Evolutionary conservation across 2,113 vertebrate genomes (phyloP), one percentile per base, ranked within the genome.

Genomic region (Morone saxatilis): DNA sequence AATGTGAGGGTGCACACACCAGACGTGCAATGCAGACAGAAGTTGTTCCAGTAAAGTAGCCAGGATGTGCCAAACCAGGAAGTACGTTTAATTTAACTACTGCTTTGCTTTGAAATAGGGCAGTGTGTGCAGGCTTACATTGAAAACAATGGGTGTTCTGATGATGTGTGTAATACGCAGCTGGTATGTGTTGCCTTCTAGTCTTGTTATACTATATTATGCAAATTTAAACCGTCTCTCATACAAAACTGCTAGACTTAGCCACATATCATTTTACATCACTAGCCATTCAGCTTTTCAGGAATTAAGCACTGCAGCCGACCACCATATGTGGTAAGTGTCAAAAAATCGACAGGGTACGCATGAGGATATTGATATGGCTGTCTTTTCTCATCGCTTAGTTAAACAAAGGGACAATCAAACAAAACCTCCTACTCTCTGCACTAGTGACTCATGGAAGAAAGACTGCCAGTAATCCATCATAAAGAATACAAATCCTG

Each of bases 381-480:
- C 51, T 11, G 7, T 9, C 40, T 40, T 73, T 38, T 76, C 4
- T 71, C 31, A 71, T 69, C 53, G 16, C 25, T 83, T 19, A 16
- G 43, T n/a, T 65, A 25, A 82, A 79, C 50, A 86, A 81, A 84
- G 54, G 43, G 38, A 22, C 62, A 43, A 65, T 76, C 62, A 66
- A 70, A 75, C 50, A 54, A 65, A 78, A 56, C 53, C 63, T 70
- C 43, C 56, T 6, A 13, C 60, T 59, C 31, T 40, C 53, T 71
- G 53, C 54, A 36, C 59, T 59, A 56, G 45, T 53, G 65, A 61
- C 60, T 59, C 45, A 19, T 45, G 22, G n/a, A 56, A 38, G 60
- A 73, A 61, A 20, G 7, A 40, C 12, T 68, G 80, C 25, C 19
- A 6, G 19, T 8, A 41, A 83, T 68, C 0, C 71, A 53, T 53